These are phyloP conservation scores for Lethrus apterus DNA, from an alignment of 1,140 invertebrate genomes.

Conservation along the genomic window DNA sequence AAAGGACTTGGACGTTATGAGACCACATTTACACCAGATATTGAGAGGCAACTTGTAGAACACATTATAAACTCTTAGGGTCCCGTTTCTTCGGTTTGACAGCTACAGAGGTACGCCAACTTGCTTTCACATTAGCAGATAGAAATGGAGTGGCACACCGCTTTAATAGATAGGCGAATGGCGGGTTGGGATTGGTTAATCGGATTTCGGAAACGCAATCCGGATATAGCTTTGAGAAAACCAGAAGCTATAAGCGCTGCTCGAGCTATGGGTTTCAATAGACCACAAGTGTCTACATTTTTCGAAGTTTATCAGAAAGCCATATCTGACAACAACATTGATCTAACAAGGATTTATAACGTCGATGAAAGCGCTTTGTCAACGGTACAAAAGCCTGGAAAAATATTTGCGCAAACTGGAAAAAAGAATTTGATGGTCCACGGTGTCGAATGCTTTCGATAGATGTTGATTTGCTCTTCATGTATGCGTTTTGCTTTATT, in stretches of 20 bases:
- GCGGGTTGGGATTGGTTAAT: slow-evolving; percentile 21
- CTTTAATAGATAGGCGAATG: slow-evolving; percentile 23
- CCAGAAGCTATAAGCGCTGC: slow-evolving; percentile 19
- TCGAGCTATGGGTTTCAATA: slow-evolving; percentile 22
- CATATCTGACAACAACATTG: slow-evolving; percentile 23
- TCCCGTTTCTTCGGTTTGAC: slow-evolving; percentile 34
- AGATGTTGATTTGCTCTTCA: too few species aligned
- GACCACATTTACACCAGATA: too few species aligned
- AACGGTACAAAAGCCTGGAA: slow-evolving; percentile 39
- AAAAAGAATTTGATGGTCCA: too few species aligned
- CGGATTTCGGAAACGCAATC: slow-evolving; percentile 25
- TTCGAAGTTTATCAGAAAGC: slow-evolving; percentile 21
- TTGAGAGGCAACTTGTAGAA: too few species aligned
- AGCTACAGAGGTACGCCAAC: slow-evolving; percentile 33
- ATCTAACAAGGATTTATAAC: slow-evolving; percentile 29
- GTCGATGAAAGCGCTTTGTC: slow-evolving; percentile 41
- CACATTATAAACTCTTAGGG: too few species aligned
- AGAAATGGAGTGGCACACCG: slow-evolving; percentile 17
- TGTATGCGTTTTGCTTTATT: too few species aligned
- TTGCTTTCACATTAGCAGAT: slow-evolving; percentile 25
- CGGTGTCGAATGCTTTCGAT: too few species aligned
- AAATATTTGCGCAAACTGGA: slow-evolving; percentile 38
- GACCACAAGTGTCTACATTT: slow-evolving; percentile 16
- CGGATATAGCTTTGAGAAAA: slow-evolving; percentile 32
- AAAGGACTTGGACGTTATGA: too few species aligned